Evolutionary conservation across 2,888 invertebrate genomes (phyloP).

Genomic region (Drosophila anceps): DNA sequence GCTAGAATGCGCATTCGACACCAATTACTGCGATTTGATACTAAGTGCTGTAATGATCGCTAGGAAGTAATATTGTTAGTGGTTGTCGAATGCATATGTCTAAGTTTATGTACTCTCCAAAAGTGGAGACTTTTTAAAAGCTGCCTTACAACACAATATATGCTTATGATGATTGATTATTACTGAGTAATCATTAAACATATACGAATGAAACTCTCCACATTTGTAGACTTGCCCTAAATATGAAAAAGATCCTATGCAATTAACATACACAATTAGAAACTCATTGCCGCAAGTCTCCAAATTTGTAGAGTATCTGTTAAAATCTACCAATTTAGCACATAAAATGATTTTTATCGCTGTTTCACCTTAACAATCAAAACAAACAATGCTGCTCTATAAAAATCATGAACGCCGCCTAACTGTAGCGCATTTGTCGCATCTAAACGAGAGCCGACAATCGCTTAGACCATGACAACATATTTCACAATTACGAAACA

Average conservation of each 20-base stretch:
- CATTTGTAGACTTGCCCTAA: slow-evolving; percentile 22
- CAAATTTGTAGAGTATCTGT: slow-evolving; percentile 4
- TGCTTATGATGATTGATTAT: background rate
- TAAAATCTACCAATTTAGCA: slow-evolving; percentile 6
- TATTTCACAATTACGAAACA: slow-evolving; percentile 78
- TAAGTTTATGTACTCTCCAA: slow-evolving; percentile 11
- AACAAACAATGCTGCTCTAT: slow-evolving; percentile 20
- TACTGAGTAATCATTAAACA: background rate
- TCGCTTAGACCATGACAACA: slow-evolving; percentile 69
- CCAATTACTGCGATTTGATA: background rate
- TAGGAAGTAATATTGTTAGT: background rate
- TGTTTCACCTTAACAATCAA: background rate
- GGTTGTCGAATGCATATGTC: background rate
- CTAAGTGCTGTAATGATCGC: too few species aligned
- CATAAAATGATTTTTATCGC: slow-evolving; percentile 1
- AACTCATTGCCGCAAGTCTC: background rate
- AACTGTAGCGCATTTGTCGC: slow-evolving; percentile 67
- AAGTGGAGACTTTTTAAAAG: slow-evolving; percentile 1
- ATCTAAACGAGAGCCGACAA: slow-evolving; percentile 56
- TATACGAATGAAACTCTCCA: slow-evolving; percentile 2
- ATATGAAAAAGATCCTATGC: background rate
- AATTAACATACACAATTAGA: too few species aligned
- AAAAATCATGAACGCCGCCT: slow-evolving; percentile 29
- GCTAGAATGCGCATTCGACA: background rate
- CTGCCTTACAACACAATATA: background rate